Conservation (phyloP, 2,888 invertebrate species). For the Desoria tigrina region DNA sequence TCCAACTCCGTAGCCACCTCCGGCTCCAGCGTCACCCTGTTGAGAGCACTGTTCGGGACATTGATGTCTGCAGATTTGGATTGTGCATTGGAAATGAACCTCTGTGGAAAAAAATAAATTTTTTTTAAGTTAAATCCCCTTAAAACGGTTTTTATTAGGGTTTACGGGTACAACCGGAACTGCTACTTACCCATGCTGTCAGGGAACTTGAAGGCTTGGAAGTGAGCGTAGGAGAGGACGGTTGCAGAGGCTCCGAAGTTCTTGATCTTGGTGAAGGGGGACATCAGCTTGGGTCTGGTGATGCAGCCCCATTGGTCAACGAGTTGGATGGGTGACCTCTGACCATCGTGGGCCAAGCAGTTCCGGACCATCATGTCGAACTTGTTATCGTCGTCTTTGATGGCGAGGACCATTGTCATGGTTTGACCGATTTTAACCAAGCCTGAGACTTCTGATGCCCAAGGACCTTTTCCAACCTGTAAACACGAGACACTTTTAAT, state of each 20-base stretch:
- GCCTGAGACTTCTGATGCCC: constrained; percentile 90
- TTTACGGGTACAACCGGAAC: too few relatives aligned
- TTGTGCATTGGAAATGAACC: constrained; percentile 73
- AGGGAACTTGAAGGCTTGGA: constrained; percentile 84
- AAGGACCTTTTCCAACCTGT: constrained; percentile 83
- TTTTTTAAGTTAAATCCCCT: too few relatives aligned
- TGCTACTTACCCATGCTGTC: constrained; percentile 69
- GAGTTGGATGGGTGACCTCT: constrained; percentile 86
- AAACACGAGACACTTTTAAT: not conserved
- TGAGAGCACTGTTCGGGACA: constrained; percentile 86
- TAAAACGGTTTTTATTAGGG: too few relatives aligned
- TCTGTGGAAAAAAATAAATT: too few relatives aligned
- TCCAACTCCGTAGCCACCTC: constrained; percentile 42
- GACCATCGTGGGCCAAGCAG: constrained; percentile 92
- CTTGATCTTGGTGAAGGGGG: constrained; percentile 89
- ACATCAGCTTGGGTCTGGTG: constrained; percentile 88
- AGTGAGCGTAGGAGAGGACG: constrained; percentile 53
- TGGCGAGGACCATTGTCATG: constrained; percentile 94
- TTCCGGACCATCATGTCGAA: constrained; percentile 94
- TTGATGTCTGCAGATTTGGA: constrained; percentile 72
- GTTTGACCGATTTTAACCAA: constrained; percentile 93
- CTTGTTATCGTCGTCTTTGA: constrained; percentile 91
- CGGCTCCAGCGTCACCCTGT: constrained; percentile 29
- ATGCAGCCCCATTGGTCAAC: constrained; percentile 92
- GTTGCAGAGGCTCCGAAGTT: constrained; percentile 90